Base-by-base conservation (phyloP, 2,888 invertebrate species). In the Cetonia aurata region DNA sequence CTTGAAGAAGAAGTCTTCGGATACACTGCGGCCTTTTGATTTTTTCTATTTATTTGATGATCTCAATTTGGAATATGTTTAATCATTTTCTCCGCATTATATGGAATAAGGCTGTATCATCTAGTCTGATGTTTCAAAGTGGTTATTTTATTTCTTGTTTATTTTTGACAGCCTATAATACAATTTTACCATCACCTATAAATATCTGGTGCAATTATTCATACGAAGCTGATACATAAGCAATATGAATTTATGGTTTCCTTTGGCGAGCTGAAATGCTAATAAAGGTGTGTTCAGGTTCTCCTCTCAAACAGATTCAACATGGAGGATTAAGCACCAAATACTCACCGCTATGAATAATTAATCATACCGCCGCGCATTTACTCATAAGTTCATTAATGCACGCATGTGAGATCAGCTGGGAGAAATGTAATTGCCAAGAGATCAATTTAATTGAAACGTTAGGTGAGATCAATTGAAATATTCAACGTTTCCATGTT, bases 351-450 rank as follows among this genome's bases (percentile, higher is more conserved):
- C 60, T 62, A 48, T 62, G 48, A 62, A 62, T 62, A 62, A 62
- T 48, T 48, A 62, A 50, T 50, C 17, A 37, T 33, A 62, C 62
- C 48, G 15, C 19, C 50, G 48, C 19, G 33, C 33, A 50, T 60
- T 60, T 62, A 48, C 33, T n/a, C 62, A 48, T 33, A 62, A 33
- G 15, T 72, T 74, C 75, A 75, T 74, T 75, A 75, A 74, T 65
- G 57, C 57, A 74, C 73, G 37, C 62, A 75, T 72, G 71, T 73
- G 71, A 74, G 75, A 73, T 74, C 72, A 74, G 67, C 72, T 59
- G 33, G 70, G 70, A 74, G 72, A 74, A 74, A 71, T 60, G 67
- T 75, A 75, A 75, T 74, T 73, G 73, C 70, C 53, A 66, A 69
- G 72, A 73, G 73, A 71, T 70, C 50, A 59, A 71, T 71, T 67